Evolutionary conservation across 2,888 invertebrate genomes (phyloP), one percentile per base, ranked within the genome.

Genomic region (Muscina levida): DNA sequence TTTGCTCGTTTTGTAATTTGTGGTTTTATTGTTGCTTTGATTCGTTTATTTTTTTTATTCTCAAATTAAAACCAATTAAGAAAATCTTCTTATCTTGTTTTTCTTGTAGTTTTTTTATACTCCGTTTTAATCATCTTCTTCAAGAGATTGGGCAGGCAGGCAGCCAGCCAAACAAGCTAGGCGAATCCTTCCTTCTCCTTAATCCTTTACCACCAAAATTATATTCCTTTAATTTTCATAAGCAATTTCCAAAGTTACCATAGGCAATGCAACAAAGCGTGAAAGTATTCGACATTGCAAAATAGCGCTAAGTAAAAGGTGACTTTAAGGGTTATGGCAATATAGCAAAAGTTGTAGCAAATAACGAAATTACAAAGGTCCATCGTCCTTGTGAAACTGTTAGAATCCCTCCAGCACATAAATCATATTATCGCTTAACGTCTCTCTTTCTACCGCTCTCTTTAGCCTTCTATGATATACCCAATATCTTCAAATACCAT

Each of bases 11-110:
- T n/a, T 39, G 22, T 48, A 39, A 15, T 66, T 37, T 57, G 53
- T 48, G 48, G 48, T 19, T 48, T 48, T 48, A n/a, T 46, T 46
- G 5, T 15, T 4, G 51, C 19, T 15, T 46, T 19, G 3, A 17
- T 10, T 4, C 19, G n/a, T 51, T 51, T 15, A 2, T 24, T 24
- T 53, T 4, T 22, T 24, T 53, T 48, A 10, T 48, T 8, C 57
- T 31, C 57, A 59, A 72, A 66, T 51, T 39, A 39, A 59, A 59
- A 53, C 1, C 22, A 26, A 72, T 72, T 46, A 37, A 26, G 11
- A 44, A 46, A 56, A 70, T 39, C 13, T 1, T 57, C 31, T 59
- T 57, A 68, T 75, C 62, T 62, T 42, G 51, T 62, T 6, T 6
- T 11, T 44, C 19, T 22, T 75, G 44, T 62, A 42, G 51, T 51